Evolutionary conservation across 2,888 invertebrate species (phyloP).

Genomic region (Cyrtodaria siliqua): DNA sequence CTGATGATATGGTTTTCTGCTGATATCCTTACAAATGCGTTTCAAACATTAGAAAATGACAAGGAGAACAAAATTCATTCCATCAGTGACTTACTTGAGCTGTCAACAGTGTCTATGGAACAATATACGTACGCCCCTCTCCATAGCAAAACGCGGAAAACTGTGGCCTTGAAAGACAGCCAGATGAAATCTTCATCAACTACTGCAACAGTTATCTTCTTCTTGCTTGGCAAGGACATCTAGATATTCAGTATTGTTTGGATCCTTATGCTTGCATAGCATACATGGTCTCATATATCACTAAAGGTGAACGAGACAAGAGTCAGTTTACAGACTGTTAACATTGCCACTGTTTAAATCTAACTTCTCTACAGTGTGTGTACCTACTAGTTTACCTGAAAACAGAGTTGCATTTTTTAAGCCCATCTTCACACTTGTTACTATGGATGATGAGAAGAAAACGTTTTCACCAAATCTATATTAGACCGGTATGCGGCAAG

Average conservation of each 20-base stretch:
- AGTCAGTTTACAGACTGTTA: conserved; percentile 43
- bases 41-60: background rate
- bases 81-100: background rate
- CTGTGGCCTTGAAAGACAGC: conserved; percentile 25
- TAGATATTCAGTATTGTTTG: conserved; percentile 45
- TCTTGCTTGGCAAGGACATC: conserved; percentile 35
- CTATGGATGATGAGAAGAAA: background rate
- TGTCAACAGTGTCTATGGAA: background rate
- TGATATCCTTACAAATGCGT: conserved; percentile 12
- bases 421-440: conserved; percentile 21
- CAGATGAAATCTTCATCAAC: conserved; percentile 24
- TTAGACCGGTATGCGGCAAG: conserved; percentile 31
- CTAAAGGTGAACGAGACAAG: conserved; percentile 47
- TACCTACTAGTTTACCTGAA: conserved; percentile 45
- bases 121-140: conserved; percentile 15
- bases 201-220: conserved; percentile 26
- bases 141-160: conserved; percentile 11
- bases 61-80: too few relatives aligned
- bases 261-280: conserved; percentile 44
- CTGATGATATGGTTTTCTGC: background rate
- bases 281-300: conserved; percentile 42
- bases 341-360: conserved; percentile 40
- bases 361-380: conserved; percentile 30
- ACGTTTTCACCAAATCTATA: conserved; percentile 24
- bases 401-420: conserved; percentile 45